Percentiles rank a stretch among this genome's conserved stretches.
These are phyloP conservation scores for Nesidiocoris tenuis DNA, from an alignment of 2,888 invertebrate species.

Conservation along the genomic window DNA sequence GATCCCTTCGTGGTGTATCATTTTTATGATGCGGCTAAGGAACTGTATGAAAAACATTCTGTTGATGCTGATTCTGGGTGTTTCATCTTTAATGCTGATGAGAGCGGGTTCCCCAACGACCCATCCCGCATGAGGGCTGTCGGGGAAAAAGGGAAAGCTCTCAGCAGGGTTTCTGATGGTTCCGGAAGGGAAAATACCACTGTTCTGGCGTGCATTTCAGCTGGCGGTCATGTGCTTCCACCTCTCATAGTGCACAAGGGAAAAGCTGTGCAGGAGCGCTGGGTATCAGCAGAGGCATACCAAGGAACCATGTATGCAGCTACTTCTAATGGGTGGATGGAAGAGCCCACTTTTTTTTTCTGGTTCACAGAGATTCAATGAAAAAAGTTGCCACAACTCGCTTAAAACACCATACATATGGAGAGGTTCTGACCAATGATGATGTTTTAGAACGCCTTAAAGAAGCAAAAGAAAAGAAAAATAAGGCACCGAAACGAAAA, in stretches of 20 bases:
- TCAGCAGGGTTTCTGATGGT: conserved; percentile 50
- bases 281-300: conserved; percentile 46
- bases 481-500: too few species aligned
- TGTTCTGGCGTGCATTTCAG: conserved; percentile 51
- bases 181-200: conserved; percentile 51
- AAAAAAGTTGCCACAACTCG: conserved; percentile 24
- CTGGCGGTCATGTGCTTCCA: conserved; percentile 49
- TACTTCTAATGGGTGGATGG: conserved; percentile 52
- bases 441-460: background rate
- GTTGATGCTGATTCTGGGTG: conserved; percentile 6
- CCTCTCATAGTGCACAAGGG: conserved; percentile 52
- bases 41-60: conserved; percentile 40
- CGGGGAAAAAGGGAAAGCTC: conserved; percentile 50
- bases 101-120: conserved; percentile 50
- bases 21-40: conserved; percentile 50
- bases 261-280: conserved; percentile 50
- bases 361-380: conserved; percentile 36
- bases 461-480: background rate
- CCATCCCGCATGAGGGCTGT: conserved; percentile 50
- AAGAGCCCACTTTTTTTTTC: conserved; percentile 46
- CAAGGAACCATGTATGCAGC: conserved; percentile 50
- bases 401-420: conserved; percentile 29
- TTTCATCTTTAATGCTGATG: conserved; percentile 51
- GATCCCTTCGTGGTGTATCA: conserved; percentile 51
- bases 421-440: conserved; percentile 5